A percentile compares a stretch with the other conserved stretches of the same genome.
Conservation (phyloP, 2,113 vertebrate species). For the Cheilinus undulatus region DNA sequence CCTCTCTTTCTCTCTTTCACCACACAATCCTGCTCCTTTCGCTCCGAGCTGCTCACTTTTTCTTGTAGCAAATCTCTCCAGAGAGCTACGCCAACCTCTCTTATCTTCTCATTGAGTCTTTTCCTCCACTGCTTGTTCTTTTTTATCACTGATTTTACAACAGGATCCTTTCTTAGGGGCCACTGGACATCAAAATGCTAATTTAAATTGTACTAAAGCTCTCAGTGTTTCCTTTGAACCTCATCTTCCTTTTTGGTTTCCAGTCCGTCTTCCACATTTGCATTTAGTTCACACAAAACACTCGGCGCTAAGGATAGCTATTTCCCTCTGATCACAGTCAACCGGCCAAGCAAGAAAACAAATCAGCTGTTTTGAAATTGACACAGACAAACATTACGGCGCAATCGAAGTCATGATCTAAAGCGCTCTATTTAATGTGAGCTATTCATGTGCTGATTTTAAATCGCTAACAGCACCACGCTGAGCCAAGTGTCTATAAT, state of each 20-base stretch:
- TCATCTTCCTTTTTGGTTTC: constrained; percentile 5
- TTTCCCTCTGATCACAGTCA: constrained; percentile 41
- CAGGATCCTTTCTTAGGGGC: not conserved
- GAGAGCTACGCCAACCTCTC: not conserved
- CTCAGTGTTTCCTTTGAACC: constrained; percentile 4
- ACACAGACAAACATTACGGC: constrained; percentile 51
- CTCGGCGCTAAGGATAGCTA: not conserved
- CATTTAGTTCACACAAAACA: constrained; percentile 25
- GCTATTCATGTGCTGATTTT: constrained; percentile 63
- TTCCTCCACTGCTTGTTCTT: not conserved
- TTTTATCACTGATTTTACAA: not conserved
- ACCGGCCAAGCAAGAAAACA: constrained; percentile 34
- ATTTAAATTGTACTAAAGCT: constrained; percentile 2
- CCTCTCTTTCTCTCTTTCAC: not conserved
- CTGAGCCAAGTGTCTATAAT: constrained; percentile 70
- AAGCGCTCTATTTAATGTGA: constrained; percentile 57
- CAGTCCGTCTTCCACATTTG: constrained; percentile 5
- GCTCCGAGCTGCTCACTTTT: not conserved
- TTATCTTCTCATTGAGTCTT: not conserved
- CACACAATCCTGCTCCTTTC: not conserved
- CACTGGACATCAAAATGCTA: constrained; percentile 3
- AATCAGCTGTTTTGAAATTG: constrained; percentile 50
- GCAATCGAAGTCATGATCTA: constrained; percentile 55
- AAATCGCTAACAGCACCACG: constrained; percentile 57
- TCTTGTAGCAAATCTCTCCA: not conserved